These are phyloP conservation scores for Champsocephalus gunnari DNA, from an alignment of 2,797 vertebrate genomes.

Conservation along the genomic window DNA sequence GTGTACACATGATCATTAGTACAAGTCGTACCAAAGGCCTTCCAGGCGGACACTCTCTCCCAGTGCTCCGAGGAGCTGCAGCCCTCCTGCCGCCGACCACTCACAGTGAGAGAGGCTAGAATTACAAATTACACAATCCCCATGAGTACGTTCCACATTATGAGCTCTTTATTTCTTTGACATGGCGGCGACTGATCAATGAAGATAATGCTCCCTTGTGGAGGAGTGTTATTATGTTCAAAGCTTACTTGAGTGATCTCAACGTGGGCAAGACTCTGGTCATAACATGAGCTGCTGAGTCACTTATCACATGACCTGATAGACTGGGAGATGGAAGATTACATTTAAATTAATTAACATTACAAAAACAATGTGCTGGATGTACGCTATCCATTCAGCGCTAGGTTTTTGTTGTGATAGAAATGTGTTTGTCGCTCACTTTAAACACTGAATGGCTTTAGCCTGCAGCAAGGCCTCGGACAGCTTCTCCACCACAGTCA, in stretches of 20 bases:
- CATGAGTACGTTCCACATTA: too few relatives aligned
- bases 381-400: background rate
- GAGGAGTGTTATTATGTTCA: background rate
- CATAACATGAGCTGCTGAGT: slow-evolving; percentile 65
- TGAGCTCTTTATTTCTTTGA: background rate
- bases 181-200: background rate
- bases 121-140: too few relatives aligned
- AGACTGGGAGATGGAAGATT: slow-evolving; percentile 75
- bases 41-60: slow-evolving; percentile 66
- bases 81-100: slow-evolving; percentile 58
- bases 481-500: slow-evolving; percentile 37
- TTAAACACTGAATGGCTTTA: slow-evolving; percentile 45
- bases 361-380: background rate
- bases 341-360: background rate
- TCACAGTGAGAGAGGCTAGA: slow-evolving; percentile 78
- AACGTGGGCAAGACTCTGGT: slow-evolving; percentile 63
- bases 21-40: slow-evolving; percentile 73
- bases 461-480: slow-evolving; percentile 43
- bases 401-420: background rate
- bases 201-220: background rate
- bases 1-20: background rate
- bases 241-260: slow-evolving; percentile 81
- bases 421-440: slow-evolving; percentile 44
- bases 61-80: slow-evolving; percentile 70
- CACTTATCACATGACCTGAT: slow-evolving; percentile 78